Conservation (phyloP, 1,140 invertebrate species). For the Metopolophium dirhodum region DNA sequence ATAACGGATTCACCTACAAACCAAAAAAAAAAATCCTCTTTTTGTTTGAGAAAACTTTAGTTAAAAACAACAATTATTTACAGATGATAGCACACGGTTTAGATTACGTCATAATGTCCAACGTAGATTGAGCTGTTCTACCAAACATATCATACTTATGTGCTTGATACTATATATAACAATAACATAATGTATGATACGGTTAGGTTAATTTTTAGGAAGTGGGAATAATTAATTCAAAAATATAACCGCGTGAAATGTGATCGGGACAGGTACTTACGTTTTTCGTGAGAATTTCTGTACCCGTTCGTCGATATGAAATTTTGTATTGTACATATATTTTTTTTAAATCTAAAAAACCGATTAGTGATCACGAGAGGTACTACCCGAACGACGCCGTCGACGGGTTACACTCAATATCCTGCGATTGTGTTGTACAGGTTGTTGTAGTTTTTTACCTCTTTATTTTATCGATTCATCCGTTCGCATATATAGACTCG, state of each 20-base stretch:
- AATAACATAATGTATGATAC: no score
- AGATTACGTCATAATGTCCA: not conserved
- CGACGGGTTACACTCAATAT: not conserved
- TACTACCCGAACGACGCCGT: not conserved
- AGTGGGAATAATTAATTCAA: not conserved
- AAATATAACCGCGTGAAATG: not conserved
- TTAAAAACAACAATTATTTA: not conserved
- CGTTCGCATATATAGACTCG: not conserved
- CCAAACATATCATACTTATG: not conserved
- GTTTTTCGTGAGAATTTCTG: not conserved
- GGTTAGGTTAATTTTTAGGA: no score
- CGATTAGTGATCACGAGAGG: not conserved
- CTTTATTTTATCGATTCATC: conserved; percentile 8
- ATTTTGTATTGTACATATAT: not conserved
- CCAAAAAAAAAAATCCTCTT: no score
- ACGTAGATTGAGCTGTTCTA: not conserved
- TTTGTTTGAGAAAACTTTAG: no score
- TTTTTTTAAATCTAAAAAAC: not conserved
- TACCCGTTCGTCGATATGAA: not conserved
- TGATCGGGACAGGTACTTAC: not conserved
- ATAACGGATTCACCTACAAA: no score
- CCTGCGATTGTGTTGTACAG: conserved; percentile 35
- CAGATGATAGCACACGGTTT: not conserved
- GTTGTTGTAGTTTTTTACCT: not conserved
- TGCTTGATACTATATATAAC: no score